Evolutionary conservation across 2,113 vertebrate genomes (phyloP).

Genomic region (Rhabdomys dilectus): DNA sequence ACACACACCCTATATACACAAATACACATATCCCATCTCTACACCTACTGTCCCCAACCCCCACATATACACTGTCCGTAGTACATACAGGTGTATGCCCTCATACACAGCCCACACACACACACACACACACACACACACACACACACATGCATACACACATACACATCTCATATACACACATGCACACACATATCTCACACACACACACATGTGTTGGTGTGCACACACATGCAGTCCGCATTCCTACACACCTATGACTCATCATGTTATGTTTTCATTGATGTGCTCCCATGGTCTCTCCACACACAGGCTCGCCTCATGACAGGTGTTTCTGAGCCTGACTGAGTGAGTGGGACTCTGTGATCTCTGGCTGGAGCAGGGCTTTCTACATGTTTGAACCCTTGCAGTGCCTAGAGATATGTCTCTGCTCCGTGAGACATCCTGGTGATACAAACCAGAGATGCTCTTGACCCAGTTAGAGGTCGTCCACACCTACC

Average conservation of each 20-base stretch:
- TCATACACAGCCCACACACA: background rate
- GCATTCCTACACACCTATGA: background rate
- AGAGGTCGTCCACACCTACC: background rate
- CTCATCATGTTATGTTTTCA: background rate
- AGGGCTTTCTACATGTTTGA: background rate
- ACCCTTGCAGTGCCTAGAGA: background rate
- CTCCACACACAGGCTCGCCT: background rate
- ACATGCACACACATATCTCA: background rate
- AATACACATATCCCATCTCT: background rate
- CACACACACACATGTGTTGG: accelerated
- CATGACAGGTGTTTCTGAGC: background rate
- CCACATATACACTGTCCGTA: background rate
- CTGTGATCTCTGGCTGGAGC: background rate
- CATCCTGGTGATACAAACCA: background rate
- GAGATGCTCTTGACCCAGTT: background rate
- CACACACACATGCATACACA: no score
- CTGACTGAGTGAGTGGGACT: background rate
- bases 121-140: no score
- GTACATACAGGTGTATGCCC: background rate
- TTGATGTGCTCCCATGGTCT: background rate
- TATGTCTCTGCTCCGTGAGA: no score
- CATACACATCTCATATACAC: background rate
- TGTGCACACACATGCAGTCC: no score
- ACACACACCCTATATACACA: background rate
- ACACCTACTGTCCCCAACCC: background rate